Percentiles rank a stretch among this genome's conserved stretches.
Conservation (phyloP, 2,797 vertebrate species). For the Astyanax mexicanus region DNA sequence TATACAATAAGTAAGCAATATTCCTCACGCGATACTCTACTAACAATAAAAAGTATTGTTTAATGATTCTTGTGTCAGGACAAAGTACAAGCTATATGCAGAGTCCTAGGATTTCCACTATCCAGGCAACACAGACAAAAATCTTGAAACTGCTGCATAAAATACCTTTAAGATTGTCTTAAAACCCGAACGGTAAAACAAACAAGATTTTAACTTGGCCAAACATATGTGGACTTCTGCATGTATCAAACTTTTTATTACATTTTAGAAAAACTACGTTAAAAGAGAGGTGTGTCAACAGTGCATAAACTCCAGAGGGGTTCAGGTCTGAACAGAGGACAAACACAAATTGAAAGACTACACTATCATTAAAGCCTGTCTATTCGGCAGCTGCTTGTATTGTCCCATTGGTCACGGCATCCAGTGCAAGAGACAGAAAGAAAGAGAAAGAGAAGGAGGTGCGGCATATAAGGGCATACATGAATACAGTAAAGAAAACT, state of each 20-base stretch:
- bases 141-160: too few relatives aligned
- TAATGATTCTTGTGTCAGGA: too few relatives aligned
- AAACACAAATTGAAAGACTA: constrained; percentile 44
- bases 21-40: too few relatives aligned
- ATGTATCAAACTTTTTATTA: background rate
- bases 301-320: constrained; percentile 14
- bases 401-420: constrained; percentile 71
- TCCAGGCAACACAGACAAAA: too few relatives aligned
- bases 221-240: background rate
- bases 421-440: constrained; percentile 45
- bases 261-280: background rate
- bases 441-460: constrained; percentile 41
- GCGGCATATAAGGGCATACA: constrained; percentile 34
- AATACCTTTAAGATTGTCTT: too few relatives aligned
- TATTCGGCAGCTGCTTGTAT: constrained; percentile 73
- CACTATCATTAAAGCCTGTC: constrained; percentile 59
- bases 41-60: too few relatives aligned
- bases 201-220: too few relatives aligned
- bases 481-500: constrained; percentile 60
- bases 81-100: too few relatives aligned
- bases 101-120: too few relatives aligned
- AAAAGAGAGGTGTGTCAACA: background rate
- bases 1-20: too few relatives aligned
- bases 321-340: background rate
- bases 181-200: too few relatives aligned